These are phyloP conservation scores for Thecocarcelia acutangulata DNA, from an alignment of 2,888 invertebrate species.

Conservation along the genomic window DNA sequence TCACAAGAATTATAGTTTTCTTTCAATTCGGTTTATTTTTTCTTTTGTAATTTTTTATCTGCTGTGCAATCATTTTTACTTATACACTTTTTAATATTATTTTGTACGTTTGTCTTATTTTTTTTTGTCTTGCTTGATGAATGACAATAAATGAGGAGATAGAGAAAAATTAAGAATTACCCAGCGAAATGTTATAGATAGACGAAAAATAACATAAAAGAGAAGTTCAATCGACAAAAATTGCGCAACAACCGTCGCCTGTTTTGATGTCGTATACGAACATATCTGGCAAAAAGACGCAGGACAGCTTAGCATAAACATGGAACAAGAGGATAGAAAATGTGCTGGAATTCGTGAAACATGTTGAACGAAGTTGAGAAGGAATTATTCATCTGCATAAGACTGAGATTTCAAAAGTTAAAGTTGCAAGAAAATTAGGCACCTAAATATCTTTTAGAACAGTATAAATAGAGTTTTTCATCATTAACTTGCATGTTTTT, in stretches of 20 bases:
- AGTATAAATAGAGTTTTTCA: too few relatives aligned
- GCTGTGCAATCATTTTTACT: slow-evolving; percentile 37
- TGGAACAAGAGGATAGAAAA: too few relatives aligned
- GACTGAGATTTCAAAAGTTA: too few relatives aligned
- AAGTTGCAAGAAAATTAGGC: too few relatives aligned
- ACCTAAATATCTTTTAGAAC: too few relatives aligned
- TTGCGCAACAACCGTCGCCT: too few relatives aligned
- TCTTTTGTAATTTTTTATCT: slow-evolving; percentile 13
- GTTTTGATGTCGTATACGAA: too few relatives aligned
- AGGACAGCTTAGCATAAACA: too few relatives aligned
- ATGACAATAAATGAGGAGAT: slow-evolving; percentile 28
- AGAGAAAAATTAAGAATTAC: slow-evolving; percentile 25
- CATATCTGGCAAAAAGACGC: too few relatives aligned
- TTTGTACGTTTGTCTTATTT: slow-evolving; percentile 4
- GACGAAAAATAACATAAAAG: not conserved
- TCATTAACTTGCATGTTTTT: too few relatives aligned
- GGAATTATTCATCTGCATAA: not conserved
- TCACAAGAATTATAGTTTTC: slow-evolving; percentile 45
- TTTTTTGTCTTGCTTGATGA: slow-evolving; percentile 16
- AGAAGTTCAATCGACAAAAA: not conserved
- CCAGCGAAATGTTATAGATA: slow-evolving; percentile 13
- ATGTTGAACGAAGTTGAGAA: not conserved
- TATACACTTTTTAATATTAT: slow-evolving; percentile 8
- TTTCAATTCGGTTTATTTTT: not conserved
- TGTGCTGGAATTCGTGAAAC: not conserved